Evolutionary conservation across 2,797 vertebrate genomes (phyloP).

Genomic region (Acanthurus tractus): DNA sequence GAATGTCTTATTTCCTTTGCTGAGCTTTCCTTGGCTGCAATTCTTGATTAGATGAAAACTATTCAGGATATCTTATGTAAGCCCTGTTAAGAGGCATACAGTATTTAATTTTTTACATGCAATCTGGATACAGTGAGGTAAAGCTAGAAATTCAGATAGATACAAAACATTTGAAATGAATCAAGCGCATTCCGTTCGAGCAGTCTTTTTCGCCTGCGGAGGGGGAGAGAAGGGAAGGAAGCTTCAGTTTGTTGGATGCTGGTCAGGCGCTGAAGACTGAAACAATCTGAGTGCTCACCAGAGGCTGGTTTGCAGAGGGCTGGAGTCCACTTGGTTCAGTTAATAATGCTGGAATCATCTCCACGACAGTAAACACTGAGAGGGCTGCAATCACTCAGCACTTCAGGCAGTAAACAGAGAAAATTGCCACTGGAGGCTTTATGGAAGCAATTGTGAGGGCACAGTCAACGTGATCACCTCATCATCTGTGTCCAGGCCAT

Average conservation of each 20-base stretch:
- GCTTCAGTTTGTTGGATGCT: constrained; percentile 55
- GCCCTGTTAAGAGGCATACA: constrained; percentile 7
- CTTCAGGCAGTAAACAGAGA: constrained; percentile 58
- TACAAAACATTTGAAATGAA: constrained; percentile 61
- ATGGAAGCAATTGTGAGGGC: constrained; percentile 25
- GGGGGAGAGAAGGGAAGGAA: constrained; percentile 34
- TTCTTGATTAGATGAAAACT: constrained; percentile 16
- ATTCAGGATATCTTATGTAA: constrained; percentile 18
- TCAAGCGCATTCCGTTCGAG: constrained; percentile 60
- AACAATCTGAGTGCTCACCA: constrained; percentile 56
- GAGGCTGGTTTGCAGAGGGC: constrained; percentile 53
- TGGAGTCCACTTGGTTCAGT: constrained; percentile 54
- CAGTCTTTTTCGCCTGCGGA: constrained; percentile 47
- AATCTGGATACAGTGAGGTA: constrained; percentile 25
- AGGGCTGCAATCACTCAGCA: constrained; percentile 68
- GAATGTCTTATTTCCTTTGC: constrained; percentile 19
- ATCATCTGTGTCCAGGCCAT: constrained; percentile 29
- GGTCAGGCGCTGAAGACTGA: constrained; percentile 51
- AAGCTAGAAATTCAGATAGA: constrained; percentile 32
- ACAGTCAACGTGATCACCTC: constrained; percentile 36
- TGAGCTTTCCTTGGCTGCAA: background rate
- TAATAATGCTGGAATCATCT: constrained; percentile 59
- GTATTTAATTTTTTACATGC: constrained; percentile 14
- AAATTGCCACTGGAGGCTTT: constrained; percentile 52
- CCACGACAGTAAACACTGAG: constrained; percentile 60